Evolutionary conservation across 2,888 invertebrate species (phyloP).

Genomic region (Pristionchus entomophagus): DNA sequence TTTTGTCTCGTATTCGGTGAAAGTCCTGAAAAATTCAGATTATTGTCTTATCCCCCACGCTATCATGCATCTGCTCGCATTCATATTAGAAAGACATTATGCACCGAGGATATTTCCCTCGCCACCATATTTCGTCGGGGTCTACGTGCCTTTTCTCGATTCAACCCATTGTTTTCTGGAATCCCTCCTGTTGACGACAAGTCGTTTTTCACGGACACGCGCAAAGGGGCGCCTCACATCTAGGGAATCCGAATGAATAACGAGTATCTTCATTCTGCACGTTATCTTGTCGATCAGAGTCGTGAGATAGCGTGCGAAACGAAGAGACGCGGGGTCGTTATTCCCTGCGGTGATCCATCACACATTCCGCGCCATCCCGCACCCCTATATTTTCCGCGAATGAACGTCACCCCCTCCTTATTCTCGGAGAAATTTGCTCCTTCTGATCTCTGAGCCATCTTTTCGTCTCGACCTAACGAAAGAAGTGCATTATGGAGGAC

Average conservation of each 20-base stretch:
- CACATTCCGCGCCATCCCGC: neutral
- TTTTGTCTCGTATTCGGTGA: slow-evolving; percentile 56
- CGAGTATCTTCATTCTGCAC: neutral
- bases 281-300: neutral
- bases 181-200: neutral
- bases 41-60: neutral
- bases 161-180: neutral
- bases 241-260: too few species aligned
- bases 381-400: neutral
- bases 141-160: too few species aligned
- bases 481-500: neutral
- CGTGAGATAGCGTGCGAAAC: too few species aligned
- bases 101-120: too few species aligned
- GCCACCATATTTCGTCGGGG: neutral
- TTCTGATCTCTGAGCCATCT: neutral
- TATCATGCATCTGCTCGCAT: neutral
- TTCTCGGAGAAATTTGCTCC: too few species aligned
- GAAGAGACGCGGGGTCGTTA: neutral
- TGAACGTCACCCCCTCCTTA: neutral
- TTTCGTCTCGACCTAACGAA: neutral
- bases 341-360: slow-evolving; percentile 7
- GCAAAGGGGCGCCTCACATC: neutral
- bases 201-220: neutral
- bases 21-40: slow-evolving; percentile 51
- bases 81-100: too few species aligned